Conservation (phyloP, 2,888 invertebrate genomes). For the Noctua comes region DNA sequence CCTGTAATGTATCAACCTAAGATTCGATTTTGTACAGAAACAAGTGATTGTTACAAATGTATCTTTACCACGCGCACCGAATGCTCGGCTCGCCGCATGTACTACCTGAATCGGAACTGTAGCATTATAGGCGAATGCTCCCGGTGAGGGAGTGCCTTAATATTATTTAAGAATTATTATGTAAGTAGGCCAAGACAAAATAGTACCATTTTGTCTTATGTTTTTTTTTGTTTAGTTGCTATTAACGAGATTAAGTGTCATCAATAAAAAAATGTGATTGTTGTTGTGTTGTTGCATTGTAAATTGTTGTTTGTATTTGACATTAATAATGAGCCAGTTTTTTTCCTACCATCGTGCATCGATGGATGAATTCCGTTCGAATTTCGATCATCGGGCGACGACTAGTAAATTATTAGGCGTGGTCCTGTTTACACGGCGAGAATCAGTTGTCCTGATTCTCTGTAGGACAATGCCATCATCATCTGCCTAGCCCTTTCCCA, state of each 20-base stretch:
- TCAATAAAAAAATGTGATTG: too few species aligned
- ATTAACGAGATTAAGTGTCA: background rate
- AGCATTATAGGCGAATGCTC: background rate
- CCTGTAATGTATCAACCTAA: background rate
- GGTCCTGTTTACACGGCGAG: background rate
- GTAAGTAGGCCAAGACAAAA: background rate
- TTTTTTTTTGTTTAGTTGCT: background rate
- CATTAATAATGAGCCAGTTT: background rate
- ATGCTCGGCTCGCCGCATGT: background rate
- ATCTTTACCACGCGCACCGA: background rate
- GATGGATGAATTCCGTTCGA: background rate
- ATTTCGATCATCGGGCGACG: background rate
- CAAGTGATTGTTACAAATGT: background rate
- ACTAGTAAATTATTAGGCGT: background rate
- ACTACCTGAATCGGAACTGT: background rate
- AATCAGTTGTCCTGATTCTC: background rate
- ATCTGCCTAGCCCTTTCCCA: background rate
- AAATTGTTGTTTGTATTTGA: too few species aligned
- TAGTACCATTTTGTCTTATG: background rate
- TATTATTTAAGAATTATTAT: background rate
- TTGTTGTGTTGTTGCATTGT: too few species aligned
- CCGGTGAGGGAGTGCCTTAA: background rate
- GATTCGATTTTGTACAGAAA: background rate
- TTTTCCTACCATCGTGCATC: too few species aligned
- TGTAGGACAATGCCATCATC: too few species aligned